A percentile compares a stretch with the other conserved stretches of the same genome.
Evolutionary conservation across 1,140 invertebrate genomes (phyloP).

Genomic region (Drosophila burlai): DNA sequence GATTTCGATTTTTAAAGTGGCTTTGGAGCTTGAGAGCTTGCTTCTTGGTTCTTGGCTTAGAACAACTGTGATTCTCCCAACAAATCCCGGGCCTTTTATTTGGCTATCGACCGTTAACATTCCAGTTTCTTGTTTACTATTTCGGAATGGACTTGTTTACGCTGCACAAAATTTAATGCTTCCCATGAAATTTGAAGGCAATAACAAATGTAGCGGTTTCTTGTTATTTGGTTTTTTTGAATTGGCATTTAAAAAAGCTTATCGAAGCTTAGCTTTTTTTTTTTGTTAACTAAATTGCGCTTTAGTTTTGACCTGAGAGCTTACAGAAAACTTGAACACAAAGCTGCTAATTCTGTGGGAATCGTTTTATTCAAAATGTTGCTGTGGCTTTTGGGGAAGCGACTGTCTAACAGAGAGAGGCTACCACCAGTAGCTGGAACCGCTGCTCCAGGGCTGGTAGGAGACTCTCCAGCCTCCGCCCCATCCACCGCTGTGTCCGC

Average conservation of each 20-base stretch:
- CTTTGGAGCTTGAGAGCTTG: slow-evolving; percentile 1
- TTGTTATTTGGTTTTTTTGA: slow-evolving; percentile 5
- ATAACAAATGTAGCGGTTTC: slow-evolving; percentile 18
- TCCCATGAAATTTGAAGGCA: slow-evolving; percentile 4
- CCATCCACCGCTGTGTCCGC: slow-evolving; percentile 20
- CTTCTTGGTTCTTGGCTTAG: slow-evolving; percentile 8
- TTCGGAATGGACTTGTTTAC: slow-evolving; percentile 15
- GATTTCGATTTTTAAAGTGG: background rate
- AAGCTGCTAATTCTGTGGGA: slow-evolving; percentile 8
- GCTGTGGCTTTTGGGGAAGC: background rate
- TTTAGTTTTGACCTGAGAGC: slow-evolving; percentile 3
- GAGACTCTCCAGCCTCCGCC: slow-evolving; percentile 12
- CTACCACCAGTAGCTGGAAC: slow-evolving; percentile 53
- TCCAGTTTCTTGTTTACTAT: slow-evolving; percentile 30
- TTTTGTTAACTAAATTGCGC: slow-evolving; percentile 18
- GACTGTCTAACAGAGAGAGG: background rate
- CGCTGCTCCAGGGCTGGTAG: slow-evolving; percentile 39
- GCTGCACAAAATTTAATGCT: slow-evolving; percentile 7
- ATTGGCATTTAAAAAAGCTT: slow-evolving; percentile 14
- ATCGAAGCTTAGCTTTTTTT: slow-evolving; percentile 14
- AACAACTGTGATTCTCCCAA: slow-evolving; percentile 21
- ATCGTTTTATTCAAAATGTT: slow-evolving; percentile 12
- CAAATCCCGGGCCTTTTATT: slow-evolving; percentile 40
- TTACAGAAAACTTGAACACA: slow-evolving; percentile 14
- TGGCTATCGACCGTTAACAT: background rate